Conservation (phyloP, 2,797 vertebrate species). For the Gymnothorax javanicus region DNA sequence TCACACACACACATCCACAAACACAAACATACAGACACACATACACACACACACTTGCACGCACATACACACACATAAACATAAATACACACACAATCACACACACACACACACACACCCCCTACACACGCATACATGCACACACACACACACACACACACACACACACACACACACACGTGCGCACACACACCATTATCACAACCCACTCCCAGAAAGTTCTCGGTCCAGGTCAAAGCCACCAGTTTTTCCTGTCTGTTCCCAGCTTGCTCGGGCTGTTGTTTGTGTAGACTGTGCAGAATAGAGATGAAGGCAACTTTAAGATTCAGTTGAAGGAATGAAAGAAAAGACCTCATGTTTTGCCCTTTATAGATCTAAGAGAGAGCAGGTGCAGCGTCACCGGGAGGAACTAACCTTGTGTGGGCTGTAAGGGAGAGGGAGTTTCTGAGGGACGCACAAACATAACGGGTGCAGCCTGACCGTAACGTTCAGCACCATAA, state of each 20-base stretch:
- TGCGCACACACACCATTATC: no score
- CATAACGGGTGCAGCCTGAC: background rate
- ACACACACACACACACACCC: no score
- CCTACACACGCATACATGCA: no score
- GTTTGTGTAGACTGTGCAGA: background rate
- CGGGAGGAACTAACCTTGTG: background rate
- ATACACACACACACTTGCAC: no score
- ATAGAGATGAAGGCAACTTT: background rate
- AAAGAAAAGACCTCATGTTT: background rate
- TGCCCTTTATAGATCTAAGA: background rate
- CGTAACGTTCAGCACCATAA: background rate
- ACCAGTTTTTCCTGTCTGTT: background rate
- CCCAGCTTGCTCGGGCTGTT: background rate
- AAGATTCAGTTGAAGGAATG: background rate
- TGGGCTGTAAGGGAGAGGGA: background rate
- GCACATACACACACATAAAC: no score
- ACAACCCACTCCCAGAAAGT: no score
- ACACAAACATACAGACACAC: no score
- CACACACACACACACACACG: no score
- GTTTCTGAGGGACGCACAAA: background rate
- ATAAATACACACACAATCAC: no score
- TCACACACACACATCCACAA: no score
- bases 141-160: no score
- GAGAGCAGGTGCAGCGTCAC: background rate
- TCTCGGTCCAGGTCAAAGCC: background rate